Evolutionary conservation across 2,797 vertebrate genomes (phyloP), one percentile per base, ranked within the genome.

Genomic region (Pelochelys cantorii): DNA sequence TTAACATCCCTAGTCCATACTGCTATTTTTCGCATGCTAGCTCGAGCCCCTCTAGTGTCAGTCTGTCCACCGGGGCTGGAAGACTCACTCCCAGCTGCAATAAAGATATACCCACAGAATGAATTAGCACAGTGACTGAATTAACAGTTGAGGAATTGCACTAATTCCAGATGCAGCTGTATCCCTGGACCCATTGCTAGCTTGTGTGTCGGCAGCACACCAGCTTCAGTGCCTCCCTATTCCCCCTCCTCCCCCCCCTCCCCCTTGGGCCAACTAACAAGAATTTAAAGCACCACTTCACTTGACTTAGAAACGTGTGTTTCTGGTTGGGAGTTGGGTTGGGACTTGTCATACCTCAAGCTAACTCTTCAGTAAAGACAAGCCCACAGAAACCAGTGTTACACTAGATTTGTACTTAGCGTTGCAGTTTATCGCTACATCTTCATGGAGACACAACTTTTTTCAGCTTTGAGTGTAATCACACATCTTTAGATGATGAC

Each of bases 71-170:
- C 68, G 1, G 4, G 31, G 15, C 7, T 7, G 11, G 18, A 10
- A 37, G 68, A 34, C 68, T 71, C 20, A 71, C n/a, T 71, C 10
- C 5, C 68, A 71, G 34, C 34, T 37, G 20, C 68, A 71, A 17
- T 71, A 34, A 11, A 71, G 68, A 10, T 71, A 37, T 22, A 71
- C 34, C 20, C 10, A 23, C 20, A 71, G 34, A 17, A 17, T 34
- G 83, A 23, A 79, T 31, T 34, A 77, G 48, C 20, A 86, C 79
- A 22, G 23, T 34, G 83, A 20, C 1, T 90, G 48, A 71, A 79
- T 23, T 31, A 77, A 37, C 27, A 87, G 84, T 54, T 53, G 54
- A 91, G 37, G 62, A 78, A 22, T 18, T 68, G 56, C 0, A 0
- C 15, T 4, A 2, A n/a, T 14, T 71, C 9, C 25, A 90, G 71